phyloP scores from a whole-genome alignment of 2,797 vertebrate genomes.

The Petrocephalus sullivani region DNA sequence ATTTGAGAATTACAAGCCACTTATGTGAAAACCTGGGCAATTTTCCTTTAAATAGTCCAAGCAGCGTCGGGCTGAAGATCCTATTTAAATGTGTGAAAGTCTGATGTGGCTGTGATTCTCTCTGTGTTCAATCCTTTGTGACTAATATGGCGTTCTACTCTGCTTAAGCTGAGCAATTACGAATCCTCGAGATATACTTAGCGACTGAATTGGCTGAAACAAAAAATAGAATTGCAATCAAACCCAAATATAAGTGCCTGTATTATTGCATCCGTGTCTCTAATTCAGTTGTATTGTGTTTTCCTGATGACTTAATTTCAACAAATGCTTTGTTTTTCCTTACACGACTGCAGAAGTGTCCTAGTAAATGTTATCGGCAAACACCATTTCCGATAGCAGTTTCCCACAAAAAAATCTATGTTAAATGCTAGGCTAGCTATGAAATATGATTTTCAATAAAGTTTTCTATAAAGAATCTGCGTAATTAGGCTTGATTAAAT shows the following conservation, averaged over 20 bases:
- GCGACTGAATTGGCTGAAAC: neutral
- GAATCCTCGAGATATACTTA: neutral
- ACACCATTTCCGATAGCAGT: neutral
- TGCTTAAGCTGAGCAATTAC: neutral
- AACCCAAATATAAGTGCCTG: neutral
- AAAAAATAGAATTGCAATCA: neutral
- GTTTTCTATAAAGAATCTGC: neutral
- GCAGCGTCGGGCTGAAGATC: neutral
- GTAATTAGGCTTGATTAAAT: neutral
- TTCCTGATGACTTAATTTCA: neutral
- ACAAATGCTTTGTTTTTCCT: neutral
- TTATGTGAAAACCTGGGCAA: neutral
- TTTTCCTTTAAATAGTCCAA: neutral
- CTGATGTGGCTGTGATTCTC: neutral
- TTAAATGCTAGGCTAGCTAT: neutral
- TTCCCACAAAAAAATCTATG: neutral
- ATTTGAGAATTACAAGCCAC: constrained; percentile 11
- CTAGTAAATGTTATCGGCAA: neutral
- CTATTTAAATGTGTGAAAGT: neutral
- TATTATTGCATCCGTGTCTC: neutral
- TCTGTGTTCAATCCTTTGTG: neutral
- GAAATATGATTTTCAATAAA: neutral
- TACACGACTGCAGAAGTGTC: neutral
- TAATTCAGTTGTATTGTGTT: neutral
- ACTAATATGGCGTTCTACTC: neutral